phyloP scores from a whole-genome alignment of 1,140 invertebrate species.

The Dendroctonus valens region DNA sequence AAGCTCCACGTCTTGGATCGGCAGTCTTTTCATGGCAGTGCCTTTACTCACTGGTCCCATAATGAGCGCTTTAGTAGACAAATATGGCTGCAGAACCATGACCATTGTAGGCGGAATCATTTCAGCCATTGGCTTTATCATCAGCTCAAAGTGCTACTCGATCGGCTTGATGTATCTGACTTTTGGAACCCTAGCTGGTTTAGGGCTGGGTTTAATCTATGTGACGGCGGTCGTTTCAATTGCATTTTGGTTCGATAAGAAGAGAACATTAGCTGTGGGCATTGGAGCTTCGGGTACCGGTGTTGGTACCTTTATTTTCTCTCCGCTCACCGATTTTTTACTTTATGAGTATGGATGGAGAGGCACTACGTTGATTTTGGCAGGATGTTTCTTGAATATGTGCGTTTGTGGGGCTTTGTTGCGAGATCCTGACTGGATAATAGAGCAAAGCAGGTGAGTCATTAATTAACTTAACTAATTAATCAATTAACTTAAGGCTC shows the following conservation, averaged over 20 bases:
- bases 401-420: constrained; percentile 86
- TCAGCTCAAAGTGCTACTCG: constrained; percentile 71
- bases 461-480: background rate
- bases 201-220: constrained; percentile 83
- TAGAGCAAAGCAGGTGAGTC: constrained; percentile 55
- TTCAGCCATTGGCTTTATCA: constrained; percentile 73
- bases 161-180: constrained; percentile 79
- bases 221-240: constrained; percentile 91
- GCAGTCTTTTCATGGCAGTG: constrained; percentile 83
- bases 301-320: constrained; percentile 82
- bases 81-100: constrained; percentile 82
- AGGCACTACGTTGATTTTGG: constrained; percentile 76
- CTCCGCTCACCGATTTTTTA: constrained; percentile 73
- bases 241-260: constrained; percentile 95
- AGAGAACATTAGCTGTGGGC: constrained; percentile 87
- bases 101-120: constrained; percentile 78
- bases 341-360: constrained; percentile 82
- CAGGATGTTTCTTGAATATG: constrained; percentile 64
- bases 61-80: constrained; percentile 82
- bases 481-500: background rate
- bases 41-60: constrained; percentile 83
- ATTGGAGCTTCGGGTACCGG: constrained; percentile 88
- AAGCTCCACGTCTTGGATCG: constrained; percentile 84
- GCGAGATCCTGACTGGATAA: constrained; percentile 78
- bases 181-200: constrained; percentile 81